Evolutionary conservation across 2,113 vertebrate species (phyloP), one percentile per base, ranked within the genome.

Genomic region (Tylochromis polylepis): DNA sequence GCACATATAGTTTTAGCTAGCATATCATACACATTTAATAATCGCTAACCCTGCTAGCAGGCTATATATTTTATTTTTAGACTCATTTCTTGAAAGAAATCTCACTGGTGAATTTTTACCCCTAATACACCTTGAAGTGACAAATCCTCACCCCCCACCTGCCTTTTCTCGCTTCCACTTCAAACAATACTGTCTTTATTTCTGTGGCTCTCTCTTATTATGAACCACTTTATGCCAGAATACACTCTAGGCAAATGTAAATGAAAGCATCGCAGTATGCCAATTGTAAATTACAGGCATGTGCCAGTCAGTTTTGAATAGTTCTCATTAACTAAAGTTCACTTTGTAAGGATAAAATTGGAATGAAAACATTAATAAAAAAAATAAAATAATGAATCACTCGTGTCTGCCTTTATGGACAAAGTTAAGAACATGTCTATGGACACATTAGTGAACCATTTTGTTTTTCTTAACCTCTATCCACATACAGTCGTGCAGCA

Each of bases 261-360:
- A 70, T 41, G n/a, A 36, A 70, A 1, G 36, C 62, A 15, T 41
- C 7, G 0, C n/a, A 1, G 0, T 41, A 41, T 70, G 12, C 11
- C 6, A 38, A 1, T 0, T 67, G 36, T 22, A 67, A 67, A 41
- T n/a, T 41, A 6, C 36, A 67, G 34, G 4, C 11, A 41, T 67
- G 20, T 67, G 4, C 7, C 62, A 41, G 36, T 67, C 62, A 43
- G 12, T 43, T 22, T 24, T 24, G 7, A 70, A 24, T 16, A 24
- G 65, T 70, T 70, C n/a, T 0, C 36, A 16, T 70, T 14, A 67
- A 41, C 34, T 24, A 10, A 15, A 41, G 22, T 43, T 70, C n/a
- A 70, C 65, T 43, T 43, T n/a, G 36, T 70, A 24, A 24, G 4
- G 12, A 70, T 15, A 70, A 24, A 70, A 43, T 15, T 24, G n/a